Conservation (phyloP, 1,140 invertebrate genomes). For the Ips nitidus region DNA sequence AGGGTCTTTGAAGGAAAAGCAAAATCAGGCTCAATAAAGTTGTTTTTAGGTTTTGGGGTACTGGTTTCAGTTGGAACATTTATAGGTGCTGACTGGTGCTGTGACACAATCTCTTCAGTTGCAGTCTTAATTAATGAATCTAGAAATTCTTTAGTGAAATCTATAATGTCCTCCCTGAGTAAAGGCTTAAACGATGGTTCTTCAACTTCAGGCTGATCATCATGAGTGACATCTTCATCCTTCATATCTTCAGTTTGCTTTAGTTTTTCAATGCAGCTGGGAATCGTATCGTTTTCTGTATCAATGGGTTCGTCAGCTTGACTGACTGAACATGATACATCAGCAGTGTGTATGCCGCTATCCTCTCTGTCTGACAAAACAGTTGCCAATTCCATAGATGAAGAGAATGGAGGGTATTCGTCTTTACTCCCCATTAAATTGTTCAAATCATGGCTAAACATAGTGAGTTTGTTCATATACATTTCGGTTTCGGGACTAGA, state of each 20-base stretch:
- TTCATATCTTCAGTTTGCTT: constrained; percentile 37
- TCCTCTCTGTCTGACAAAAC: constrained; percentile 74
- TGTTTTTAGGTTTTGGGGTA: neutral
- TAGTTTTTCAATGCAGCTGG: constrained; percentile 44
- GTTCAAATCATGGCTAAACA: constrained; percentile 46
- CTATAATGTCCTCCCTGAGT: constrained; percentile 25
- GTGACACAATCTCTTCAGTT: constrained; percentile 28
- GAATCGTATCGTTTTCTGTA: constrained; percentile 39
- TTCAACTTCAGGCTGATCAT: neutral
- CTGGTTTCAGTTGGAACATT: neutral
- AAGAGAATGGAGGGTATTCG: constrained; percentile 57
- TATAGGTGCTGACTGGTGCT: neutral
- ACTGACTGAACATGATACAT: constrained; percentile 74
- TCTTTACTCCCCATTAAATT: constrained; percentile 48
- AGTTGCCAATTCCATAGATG: constrained; percentile 56
- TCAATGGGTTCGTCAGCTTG: constrained; percentile 69
- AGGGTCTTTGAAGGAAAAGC: constrained; percentile 59
- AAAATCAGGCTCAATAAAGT: constrained; percentile 42
- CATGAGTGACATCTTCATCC: constrained; percentile 17
- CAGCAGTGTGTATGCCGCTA: constrained; percentile 78
- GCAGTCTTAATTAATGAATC: constrained; percentile 28
- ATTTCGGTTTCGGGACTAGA: constrained; percentile 47
- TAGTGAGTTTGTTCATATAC: constrained; percentile 47
- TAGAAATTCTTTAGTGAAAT: constrained; percentile 34
- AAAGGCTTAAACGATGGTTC: neutral